Base-by-base conservation (phyloP, 2,888 invertebrate species). In the Polia nebulosa region DNA sequence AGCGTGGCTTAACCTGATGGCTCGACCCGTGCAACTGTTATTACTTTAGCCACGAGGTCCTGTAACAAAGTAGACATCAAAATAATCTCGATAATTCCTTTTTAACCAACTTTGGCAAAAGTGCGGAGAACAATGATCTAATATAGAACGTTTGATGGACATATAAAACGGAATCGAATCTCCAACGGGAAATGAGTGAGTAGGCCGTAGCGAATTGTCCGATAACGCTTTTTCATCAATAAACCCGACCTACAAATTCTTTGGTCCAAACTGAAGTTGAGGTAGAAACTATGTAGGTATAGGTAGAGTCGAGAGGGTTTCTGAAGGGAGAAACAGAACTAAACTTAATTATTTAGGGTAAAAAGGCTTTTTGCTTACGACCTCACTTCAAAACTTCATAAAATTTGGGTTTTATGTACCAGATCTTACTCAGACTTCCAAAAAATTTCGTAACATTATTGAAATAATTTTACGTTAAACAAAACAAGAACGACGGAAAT, bases 221-320 rank as follows among this genome's bases (percentile, higher is more conserved):
- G 86, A 87, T 88, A 87, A 87, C 80, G 85, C 76, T 81, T 82
- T 82, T 84, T 79, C 81, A 81, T 87, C 86, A 85, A 84, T 83
- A 85, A 79, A 76, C 75, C 80, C 79, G 82, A 83, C 83, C 82
- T 71, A 72, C 60, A 68, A 76, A 72, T 68, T 80, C 67, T 76
- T 67, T 62, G 49, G 51, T 60, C 27, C 55, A 53, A 49, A 45
- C 66, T 45, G 47, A 75, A 67, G 52, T 41, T 44, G 27, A 51
- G 36, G 32, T 52, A 62, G 29, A 20, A 41, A 60, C 17, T 47
- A 44, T 15, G 22, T 49, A 61, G 20, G 11, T 52, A 52, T 52
- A 32, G 29, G 52, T 63, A 71, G 17, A 20, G 41, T 25, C 34
- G 20, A 25, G 44, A 13, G 41, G 60, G 32, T 45, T 41, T 34